phyloP scores from a whole-genome alignment of 92 coral and sea anemone genomes.

The Umimayanthus chanpuru region DNA sequence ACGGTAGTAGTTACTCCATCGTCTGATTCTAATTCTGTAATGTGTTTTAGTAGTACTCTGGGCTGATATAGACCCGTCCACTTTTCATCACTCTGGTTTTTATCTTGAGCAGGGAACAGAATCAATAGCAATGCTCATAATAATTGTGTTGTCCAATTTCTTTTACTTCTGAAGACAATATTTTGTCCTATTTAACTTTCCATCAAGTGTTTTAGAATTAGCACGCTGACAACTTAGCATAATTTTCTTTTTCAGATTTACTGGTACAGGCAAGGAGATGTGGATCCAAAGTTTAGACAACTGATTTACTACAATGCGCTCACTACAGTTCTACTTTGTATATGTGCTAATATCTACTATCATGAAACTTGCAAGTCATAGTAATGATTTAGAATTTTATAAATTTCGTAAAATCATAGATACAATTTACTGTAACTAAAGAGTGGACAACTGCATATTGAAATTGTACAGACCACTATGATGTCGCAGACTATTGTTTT shows the following conservation, averaged over 20 bases:
- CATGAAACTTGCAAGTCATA: conserved; percentile 35
- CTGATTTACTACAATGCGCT: conserved; percentile 87
- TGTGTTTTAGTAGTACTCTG: no score
- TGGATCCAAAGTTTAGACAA: conserved; percentile 94
- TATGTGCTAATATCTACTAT: conserved; percentile 86
- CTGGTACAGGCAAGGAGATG: conserved; percentile 98
- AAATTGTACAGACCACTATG: no score
- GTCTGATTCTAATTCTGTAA: no score
- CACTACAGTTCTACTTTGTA: conserved; percentile 77
- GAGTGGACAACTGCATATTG: no score
- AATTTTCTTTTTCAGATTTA: conserved; percentile 69
- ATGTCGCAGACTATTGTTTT: no score
- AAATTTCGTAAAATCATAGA: not conserved
- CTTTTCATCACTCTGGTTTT: no score
- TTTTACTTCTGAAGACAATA: not conserved
- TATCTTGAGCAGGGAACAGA: no score
- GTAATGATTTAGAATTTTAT: not conserved
- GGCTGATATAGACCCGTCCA: no score
- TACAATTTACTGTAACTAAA: no score
- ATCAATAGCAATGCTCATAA: no score
- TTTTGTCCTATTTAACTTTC: not conserved
- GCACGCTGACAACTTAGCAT: not conserved
- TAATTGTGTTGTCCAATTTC: not conserved
- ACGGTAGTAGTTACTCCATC: no score
- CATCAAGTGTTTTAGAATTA: not conserved